Conservation (phyloP, 1,140 invertebrate species). For the Batillaria attramentaria region DNA sequence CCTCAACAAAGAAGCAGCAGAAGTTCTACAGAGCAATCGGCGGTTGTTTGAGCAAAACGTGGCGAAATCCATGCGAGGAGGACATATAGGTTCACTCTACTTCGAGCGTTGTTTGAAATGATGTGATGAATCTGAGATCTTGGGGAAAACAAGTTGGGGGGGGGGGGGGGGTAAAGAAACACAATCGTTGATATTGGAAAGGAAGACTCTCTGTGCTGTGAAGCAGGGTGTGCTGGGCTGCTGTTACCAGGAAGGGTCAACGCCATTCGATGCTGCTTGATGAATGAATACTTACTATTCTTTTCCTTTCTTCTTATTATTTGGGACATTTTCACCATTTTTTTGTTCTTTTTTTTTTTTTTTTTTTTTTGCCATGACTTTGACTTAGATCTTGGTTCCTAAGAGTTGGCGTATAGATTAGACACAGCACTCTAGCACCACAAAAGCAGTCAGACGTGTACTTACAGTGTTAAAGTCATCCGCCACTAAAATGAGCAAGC, state of each 20-base stretch:
- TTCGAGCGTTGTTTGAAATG: conserved; percentile 98
- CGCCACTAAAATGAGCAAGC: not conserved
- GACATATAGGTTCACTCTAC: conserved; percentile 92
- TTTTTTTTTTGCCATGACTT: not conserved
- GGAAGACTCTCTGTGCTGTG: not conserved
- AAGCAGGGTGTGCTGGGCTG: not conserved
- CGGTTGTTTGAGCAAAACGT: conserved; percentile 97
- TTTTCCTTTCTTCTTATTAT: not conserved
- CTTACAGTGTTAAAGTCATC: not conserved
- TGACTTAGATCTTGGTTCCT: not conserved
- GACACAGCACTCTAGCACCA: too few relatives aligned
- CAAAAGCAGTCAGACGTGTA: too few relatives aligned
- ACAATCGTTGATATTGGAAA: not conserved
- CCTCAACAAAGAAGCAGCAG: conserved; percentile 98
- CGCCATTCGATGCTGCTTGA: not conserved
- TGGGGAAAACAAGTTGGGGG: too few relatives aligned
- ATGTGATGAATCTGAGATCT: conserved; percentile 70
- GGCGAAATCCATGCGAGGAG: conserved; percentile 94
- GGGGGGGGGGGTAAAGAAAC: not conserved
- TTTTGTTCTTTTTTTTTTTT: not conserved
- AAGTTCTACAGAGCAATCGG: conserved; percentile 94
- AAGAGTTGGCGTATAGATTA: too few relatives aligned
- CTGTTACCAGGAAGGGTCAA: not conserved
- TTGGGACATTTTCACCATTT: not conserved
- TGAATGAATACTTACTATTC: not conserved